Conservation (phyloP, 2,797 vertebrate genomes). For the Morus bassanus region DNA sequence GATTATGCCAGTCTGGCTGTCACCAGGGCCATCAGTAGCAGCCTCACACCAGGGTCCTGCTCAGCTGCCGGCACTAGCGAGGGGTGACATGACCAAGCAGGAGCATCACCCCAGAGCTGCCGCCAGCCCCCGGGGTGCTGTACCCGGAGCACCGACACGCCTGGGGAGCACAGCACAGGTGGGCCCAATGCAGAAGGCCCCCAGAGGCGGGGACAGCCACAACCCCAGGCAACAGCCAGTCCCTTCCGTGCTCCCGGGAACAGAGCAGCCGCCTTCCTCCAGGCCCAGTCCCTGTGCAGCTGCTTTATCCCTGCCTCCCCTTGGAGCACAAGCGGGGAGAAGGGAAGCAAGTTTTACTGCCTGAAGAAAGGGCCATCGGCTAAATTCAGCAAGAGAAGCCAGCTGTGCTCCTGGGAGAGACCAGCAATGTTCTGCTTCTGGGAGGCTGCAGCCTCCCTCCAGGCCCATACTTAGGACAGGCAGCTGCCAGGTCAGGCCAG, state of each 20-base stretch:
- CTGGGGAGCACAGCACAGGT: fast-evolving
- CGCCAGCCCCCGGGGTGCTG: background rate
- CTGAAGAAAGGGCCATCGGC: background rate
- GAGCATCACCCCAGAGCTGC: background rate
- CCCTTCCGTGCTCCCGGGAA: background rate
- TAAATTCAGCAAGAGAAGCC: background rate
- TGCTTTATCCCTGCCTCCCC: background rate
- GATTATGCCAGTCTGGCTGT: background rate
- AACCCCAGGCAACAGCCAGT: background rate
- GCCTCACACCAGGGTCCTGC: background rate
- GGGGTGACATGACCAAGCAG: too few relatives aligned
- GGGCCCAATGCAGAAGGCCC: background rate
- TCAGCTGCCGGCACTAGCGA: background rate
- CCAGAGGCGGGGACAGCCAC: background rate
- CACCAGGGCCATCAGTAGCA: background rate
- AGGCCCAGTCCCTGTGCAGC: background rate
- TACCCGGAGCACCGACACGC: background rate
- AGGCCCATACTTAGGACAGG: background rate
- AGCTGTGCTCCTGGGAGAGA: background rate
- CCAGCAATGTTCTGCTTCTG: fast-evolving
- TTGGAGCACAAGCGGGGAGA: background rate
- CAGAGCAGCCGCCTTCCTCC: background rate
- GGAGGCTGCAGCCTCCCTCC: background rate
- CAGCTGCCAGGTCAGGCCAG: background rate
- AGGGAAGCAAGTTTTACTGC: background rate